Evolutionary conservation across 1,140 invertebrate genomes (phyloP), one percentile per base, ranked within the genome.

Genomic region (Ceratina australensis): DNA sequence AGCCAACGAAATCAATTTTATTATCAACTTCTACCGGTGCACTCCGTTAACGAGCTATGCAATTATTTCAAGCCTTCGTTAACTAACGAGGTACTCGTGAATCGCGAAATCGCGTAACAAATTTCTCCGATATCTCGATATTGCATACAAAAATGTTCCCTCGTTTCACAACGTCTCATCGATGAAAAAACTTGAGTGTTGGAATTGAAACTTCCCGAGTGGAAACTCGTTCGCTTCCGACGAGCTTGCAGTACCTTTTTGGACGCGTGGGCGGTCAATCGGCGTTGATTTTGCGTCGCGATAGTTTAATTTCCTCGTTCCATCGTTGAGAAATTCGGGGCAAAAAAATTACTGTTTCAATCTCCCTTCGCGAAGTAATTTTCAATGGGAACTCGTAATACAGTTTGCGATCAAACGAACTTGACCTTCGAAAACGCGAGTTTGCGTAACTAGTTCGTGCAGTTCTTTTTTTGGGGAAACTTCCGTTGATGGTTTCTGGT

Each of bases 401-500:
- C 33, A 10, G 2, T 42, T 42, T 42, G 33, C 5, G 33, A 42
- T 47, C 7, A 42, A 24, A 28, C 28, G 22, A 47, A 22, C 49
- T 59, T 54, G 74, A 83, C 75, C 80, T 82, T 82, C 52, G 50
- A 26, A 28, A 64, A 54, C 15, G 52, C 52, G 16, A 2, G 13
- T 13, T 24, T 24, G 33, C 18, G 20, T 68, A 60, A 72, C 80
- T 72, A 24, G 60, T 47, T 83, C 56, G 52, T 66, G 67, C 33
- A 28, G 24, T 68, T 54, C 24, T 72, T 75, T 74, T 49, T 68
- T 49, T 71, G 16, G 20, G 60, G 20, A 13, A 76, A 75, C 59
- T 83, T 75, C 13, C 20, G 56, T 22, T 82, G 72, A 86, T 83
- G 68, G 72, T 50, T 47, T 54, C 59, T 63, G 42, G 73, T 72